A percentile compares a stretch with the other conserved stretches of the same genome.
Evolutionary conservation across 2,113 vertebrate genomes (phyloP).

Genomic region (Eptesicus fuscus): DNA sequence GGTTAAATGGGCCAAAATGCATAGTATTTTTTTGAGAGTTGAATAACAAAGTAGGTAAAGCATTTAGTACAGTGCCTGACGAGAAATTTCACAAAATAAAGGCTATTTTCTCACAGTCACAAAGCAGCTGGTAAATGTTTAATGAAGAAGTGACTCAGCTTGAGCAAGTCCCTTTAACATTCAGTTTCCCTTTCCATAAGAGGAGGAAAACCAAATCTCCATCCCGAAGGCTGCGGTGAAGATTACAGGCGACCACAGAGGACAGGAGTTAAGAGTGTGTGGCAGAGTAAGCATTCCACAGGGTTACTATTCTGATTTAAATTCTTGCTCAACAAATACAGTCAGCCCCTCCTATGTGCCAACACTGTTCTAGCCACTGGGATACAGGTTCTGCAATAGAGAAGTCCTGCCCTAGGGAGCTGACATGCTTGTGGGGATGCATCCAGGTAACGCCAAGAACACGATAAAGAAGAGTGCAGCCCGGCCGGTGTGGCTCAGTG

Average conservation of each 20-base stretch:
- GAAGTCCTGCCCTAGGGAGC: neutral
- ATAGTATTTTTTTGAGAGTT: neutral
- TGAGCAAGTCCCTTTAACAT: neutral
- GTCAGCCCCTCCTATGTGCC: neutral
- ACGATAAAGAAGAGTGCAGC: neutral
- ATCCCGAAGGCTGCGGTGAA: neutral
- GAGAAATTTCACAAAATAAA: neutral
- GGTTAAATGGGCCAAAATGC: neutral
- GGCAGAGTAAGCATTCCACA: accelerated
- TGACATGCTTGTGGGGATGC: neutral
- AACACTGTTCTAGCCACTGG: neutral
- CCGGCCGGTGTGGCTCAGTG: no score
- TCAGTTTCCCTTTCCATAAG: neutral
- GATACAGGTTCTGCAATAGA: accelerated
- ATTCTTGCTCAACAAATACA: neutral
- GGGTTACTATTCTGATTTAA: neutral
- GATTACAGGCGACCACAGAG: neutral
- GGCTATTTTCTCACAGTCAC: neutral
- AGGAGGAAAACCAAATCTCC: neutral
- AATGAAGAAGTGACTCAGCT: neutral
- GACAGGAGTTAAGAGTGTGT: neutral
- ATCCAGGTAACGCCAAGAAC: no score
- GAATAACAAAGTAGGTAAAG: neutral
- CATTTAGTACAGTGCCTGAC: neutral
- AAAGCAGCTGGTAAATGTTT: neutral